Conservation (phyloP, 2,888 invertebrate species). For the Acrobeloides nanus region DNA sequence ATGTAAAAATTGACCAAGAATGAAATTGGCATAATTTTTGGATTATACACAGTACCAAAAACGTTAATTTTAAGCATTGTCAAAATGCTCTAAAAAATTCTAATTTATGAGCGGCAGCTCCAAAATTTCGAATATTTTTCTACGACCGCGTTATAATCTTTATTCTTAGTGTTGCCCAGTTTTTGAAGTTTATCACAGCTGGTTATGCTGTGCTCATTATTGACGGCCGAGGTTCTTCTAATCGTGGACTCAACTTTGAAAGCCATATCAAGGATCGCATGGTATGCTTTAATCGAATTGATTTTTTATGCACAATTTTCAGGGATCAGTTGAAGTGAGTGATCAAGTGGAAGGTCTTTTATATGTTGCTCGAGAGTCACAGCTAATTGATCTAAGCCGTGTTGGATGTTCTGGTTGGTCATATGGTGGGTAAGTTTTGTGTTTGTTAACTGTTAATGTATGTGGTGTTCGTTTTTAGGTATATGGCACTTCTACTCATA, state of each 20-base stretch:
- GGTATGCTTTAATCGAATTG: constrained; percentile 56
- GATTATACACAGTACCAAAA: too few relatives aligned
- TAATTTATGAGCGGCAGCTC: too few relatives aligned
- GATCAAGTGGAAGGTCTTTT: constrained; percentile 89
- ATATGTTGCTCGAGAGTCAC: constrained; percentile 71
- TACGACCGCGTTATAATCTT: not conserved
- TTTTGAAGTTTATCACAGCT: constrained; percentile 75
- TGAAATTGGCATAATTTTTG: too few relatives aligned
- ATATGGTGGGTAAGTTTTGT: constrained; percentile 87
- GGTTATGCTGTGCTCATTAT: constrained; percentile 92
- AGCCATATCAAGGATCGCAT: constrained; percentile 78
- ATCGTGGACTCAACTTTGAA: constrained; percentile 85
- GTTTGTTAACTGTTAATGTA: too few relatives aligned
- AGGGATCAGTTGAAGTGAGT: constrained; percentile 80
- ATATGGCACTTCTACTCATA: constrained; percentile 85
- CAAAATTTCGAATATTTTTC: not conserved
- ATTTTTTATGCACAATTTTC: constrained; percentile 21
- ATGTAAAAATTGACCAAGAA: too few relatives aligned
- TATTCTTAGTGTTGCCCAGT: constrained; percentile 22
- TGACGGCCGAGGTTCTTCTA: constrained; percentile 88
- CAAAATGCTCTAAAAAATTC: too few relatives aligned
- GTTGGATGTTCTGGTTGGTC: constrained; percentile 98
- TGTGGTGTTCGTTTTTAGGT: too few relatives aligned
- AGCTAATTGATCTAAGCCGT: constrained; percentile 80
- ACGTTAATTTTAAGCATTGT: too few relatives aligned